Conservation (phyloP, 2,113 vertebrate species). For the Leuciscus idus region DNA sequence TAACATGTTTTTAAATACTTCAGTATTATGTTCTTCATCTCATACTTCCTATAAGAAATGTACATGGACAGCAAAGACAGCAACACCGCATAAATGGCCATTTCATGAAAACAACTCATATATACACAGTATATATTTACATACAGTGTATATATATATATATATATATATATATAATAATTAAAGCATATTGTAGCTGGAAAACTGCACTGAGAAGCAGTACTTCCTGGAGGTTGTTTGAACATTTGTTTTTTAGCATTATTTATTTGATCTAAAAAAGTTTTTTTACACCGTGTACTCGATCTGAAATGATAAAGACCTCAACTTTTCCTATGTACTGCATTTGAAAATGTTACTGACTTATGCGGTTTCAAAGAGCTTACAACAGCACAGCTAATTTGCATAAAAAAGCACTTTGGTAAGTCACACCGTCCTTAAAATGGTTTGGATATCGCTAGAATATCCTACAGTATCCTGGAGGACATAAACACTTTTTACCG, state of each 20-base stretch:
- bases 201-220: neutral
- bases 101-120: neutral
- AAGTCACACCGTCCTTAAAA: conserved; percentile 14
- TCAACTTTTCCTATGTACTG: neutral
- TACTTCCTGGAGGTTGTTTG: neutral
- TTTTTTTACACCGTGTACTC: neutral
- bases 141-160: too few relatives aligned
- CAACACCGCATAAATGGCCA: neutral
- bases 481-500: neutral
- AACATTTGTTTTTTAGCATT: neutral
- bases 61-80: neutral
- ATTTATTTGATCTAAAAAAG: neutral
- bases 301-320: neutral
- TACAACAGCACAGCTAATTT: conserved; percentile 17
- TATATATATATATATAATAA: too few relatives aligned
- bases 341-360: neutral
- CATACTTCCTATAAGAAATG: neutral
- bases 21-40: neutral
- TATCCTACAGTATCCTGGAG: conserved; percentile 17
- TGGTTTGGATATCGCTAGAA: conserved; percentile 4
- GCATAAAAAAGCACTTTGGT: conserved; percentile 22
- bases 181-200: neutral
- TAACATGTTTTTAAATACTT: neutral
- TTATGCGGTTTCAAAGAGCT: neutral
- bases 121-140: too few relatives aligned